These are phyloP conservation scores for Leistus spinibarbis DNA, from an alignment of 2,888 invertebrate species.

Conservation along the genomic window DNA sequence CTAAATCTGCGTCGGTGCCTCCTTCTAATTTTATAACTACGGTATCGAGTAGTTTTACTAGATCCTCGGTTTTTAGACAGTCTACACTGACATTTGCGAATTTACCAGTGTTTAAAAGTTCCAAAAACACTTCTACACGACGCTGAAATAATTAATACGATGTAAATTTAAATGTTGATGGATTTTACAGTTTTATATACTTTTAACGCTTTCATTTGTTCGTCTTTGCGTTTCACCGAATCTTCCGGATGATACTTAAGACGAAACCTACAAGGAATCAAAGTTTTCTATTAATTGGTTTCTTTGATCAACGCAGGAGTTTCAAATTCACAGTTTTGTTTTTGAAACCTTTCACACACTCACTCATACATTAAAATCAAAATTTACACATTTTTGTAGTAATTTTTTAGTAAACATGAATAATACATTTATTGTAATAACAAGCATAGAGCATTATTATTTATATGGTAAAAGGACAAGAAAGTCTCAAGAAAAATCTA, in stretches of 20 bases:
- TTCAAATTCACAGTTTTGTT: conserved; percentile 27
- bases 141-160: conserved; percentile 60
- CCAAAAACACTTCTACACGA: conserved; percentile 87
- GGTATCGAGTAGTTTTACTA: conserved; percentile 90
- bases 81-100: conserved; percentile 84
- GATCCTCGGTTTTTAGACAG: conserved; percentile 78
- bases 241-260: conserved; percentile 99
- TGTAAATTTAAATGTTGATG: background rate
- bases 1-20: conserved; percentile 86
- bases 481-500: background rate
- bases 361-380: conserved; percentile 15
- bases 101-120: conserved; percentile 75
- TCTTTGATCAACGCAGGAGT: background rate
- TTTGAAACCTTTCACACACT: conserved; percentile 18
- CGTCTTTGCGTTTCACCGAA: conserved; percentile 85
- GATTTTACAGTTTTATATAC: conserved; percentile 58
- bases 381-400: conserved; percentile 25
- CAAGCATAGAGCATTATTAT: too few relatives aligned
- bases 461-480: background rate
- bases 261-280: conserved; percentile 83
- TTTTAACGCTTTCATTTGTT: conserved; percentile 80
- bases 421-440: too few relatives aligned
- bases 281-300: conserved; percentile 40
- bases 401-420: too few relatives aligned
- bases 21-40: conserved; percentile 97